Evolutionary conservation across 2,888 invertebrate genomes (phyloP), one percentile per base, ranked within the genome.

Genomic region (Cryptus viduatorius): DNA sequence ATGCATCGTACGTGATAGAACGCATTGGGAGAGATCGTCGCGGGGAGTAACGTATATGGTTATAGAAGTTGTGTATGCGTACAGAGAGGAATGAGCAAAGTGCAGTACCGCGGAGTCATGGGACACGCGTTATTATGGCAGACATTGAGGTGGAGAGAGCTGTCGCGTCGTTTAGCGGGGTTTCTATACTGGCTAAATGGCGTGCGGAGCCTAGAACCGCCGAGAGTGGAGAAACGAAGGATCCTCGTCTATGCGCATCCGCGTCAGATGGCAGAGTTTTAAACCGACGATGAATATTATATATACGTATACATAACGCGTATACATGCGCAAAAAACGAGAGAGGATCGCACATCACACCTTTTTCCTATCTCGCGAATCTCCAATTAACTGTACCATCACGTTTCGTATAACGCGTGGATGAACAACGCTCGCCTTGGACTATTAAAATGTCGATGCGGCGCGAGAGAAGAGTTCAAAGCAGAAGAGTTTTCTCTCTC

Each of bases 331-430:
- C 37, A 37, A 37, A 37, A 24, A 81, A 42, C 61, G 69, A 64
- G 67, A 75, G 19, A 46, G 24, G 42, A 56, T 12, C 19, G 61
- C 64, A 84, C 81, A 81, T 84, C 84, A 75, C 83, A 79, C 79
- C 83, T 79, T 31, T 53, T 69, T 72, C 61, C 48, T 85, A 85
- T 85, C 85, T 59, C 67, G 37, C 65, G 67, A 83, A 85, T 85
- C 85, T 83, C 83, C 83, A 83, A 85, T 85, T 83, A 85, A 85
- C 82, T 68, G 31, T 72, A 68, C 16, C 83, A 67, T 37, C 56
- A 72, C 82, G 71, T 85, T 82, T 79, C 77, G 73, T 73, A 37
- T 76, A 77, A 29, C 42, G 64, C 50, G 24, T 37, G 37, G 50
- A 48, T 79, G 19, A 53, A 71, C 65, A 46, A 61, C 77, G 71